Evolutionary conservation across 2,113 vertebrate species (phyloP).

Genomic region (Cygnus atratus): DNA sequence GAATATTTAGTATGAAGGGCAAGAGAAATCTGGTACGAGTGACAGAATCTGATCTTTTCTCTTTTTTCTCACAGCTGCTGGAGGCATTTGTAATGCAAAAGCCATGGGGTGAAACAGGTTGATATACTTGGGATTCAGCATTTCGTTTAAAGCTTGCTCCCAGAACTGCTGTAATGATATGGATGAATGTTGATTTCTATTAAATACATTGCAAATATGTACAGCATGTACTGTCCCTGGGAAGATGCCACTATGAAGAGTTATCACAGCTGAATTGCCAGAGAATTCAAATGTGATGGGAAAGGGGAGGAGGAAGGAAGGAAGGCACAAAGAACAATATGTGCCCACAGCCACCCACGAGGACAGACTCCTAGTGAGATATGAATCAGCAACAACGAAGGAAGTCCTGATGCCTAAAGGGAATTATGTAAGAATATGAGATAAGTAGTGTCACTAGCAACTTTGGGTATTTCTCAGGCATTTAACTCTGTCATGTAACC

Average conservation of each 20-base stretch:
- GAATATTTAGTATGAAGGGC: neutral
- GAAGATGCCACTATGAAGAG: constrained; percentile 40
- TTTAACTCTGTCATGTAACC: neutral
- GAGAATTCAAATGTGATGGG: neutral
- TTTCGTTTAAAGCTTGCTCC: neutral
- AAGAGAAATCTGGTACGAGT: neutral
- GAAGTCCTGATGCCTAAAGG: constrained; percentile 1
- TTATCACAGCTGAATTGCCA: constrained; percentile 2
- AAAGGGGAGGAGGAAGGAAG: constrained; percentile 41
- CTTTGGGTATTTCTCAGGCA: neutral
- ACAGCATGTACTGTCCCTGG: constrained; percentile 56
- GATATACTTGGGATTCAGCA: neutral
- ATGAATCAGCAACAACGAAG: constrained; percentile 25
- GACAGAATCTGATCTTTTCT: neutral
- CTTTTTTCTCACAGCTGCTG: neutral
- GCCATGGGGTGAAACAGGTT: constrained; percentile 2
- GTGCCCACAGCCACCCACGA: constrained; percentile 62
- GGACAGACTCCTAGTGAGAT: neutral
- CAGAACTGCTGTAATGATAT: constrained; percentile 1
- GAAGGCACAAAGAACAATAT: constrained; percentile 55
- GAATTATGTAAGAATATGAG: constrained; percentile 28
- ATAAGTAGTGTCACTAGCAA: neutral
- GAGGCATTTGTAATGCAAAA: constrained; percentile 33
- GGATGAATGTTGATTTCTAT: constrained; percentile 10
- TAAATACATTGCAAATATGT: constrained; percentile 46